Evolutionary conservation across 2,888 invertebrate species (phyloP), one percentile per base, ranked within the genome.

Genomic region (Mythimna loreyi): DNA sequence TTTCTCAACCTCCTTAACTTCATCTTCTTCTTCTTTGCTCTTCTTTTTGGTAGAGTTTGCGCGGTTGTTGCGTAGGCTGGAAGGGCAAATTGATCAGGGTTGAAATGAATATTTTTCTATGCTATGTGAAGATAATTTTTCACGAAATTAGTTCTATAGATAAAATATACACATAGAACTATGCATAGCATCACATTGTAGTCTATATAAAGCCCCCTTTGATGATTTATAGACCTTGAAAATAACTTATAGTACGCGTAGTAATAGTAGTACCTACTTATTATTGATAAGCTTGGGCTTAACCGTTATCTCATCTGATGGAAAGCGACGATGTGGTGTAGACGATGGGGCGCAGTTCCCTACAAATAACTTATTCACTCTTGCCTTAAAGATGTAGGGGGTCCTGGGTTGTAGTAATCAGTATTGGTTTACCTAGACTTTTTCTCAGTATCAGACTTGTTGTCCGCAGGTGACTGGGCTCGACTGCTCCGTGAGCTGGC

Each of bases 401-500:
- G n/a, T n/a, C n/a, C n/a, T n/a, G n/a, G n/a, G n/a, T n/a, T n/a
- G n/a, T n/a, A n/a, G n/a, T n/a, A n/a, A n/a, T n/a, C n/a, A n/a
- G 6, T 21, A n/a, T 56, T 23, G 8, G 23, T 8, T 56, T 79
- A 90, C 96, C 96, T 93, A 49, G 92, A 87, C 78, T 93, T 96
- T 83, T 92, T 95, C 53, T 96, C 94, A 25, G 86, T 87, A 47
- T 95, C 93, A 70, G 91, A 92, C 86, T 93, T 93, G 85, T 74
- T 89, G 72, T 93, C 94, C 43, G 85, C 90, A 28, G 87, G 95
- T 23, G 90, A 96, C 82, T 92, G 96, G 0, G 92, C 91, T 1
- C 95, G 89, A 77, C 91, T 88, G 78, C 92, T 89, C 25, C 92
- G 83, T 53, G 93, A 84, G 89, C 96, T 92, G 72, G 96, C 86